Evolutionary conservation across 2,888 invertebrate genomes (phyloP).

Genomic region (Hermaeophaga mercurialis): DNA sequence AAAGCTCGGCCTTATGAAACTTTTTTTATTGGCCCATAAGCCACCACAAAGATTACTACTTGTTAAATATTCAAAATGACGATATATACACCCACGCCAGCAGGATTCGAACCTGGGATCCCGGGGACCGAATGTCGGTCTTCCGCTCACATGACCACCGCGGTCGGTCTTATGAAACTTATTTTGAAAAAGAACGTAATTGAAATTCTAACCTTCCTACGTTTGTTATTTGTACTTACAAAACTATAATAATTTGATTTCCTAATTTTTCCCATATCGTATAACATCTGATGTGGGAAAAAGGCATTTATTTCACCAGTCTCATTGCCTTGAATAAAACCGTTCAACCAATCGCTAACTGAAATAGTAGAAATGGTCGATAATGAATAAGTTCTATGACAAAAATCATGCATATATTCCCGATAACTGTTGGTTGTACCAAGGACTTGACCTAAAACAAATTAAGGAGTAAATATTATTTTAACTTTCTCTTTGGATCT

Average conservation of each 20-base stretch:
- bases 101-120: too few relatives aligned
- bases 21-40: too few relatives aligned
- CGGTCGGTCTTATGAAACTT: neutral
- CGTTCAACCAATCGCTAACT: conserved; percentile 61
- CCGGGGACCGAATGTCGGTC: conserved; percentile 9
- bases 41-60: too few relatives aligned
- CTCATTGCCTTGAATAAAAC: conserved; percentile 59
- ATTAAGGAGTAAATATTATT: too few relatives aligned
- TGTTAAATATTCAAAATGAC: too few relatives aligned
- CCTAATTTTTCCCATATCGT: conserved; percentile 49
- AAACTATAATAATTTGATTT: conserved; percentile 36
- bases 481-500: too few relatives aligned
- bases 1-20: too few relatives aligned
- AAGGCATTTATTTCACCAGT: conserved; percentile 60
- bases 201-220: too few relatives aligned
- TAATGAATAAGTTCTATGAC: conserved; percentile 51
- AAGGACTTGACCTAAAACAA: conserved; percentile 27
- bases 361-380: conserved; percentile 55
- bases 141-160: neutral
- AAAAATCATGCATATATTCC: conserved; percentile 41
- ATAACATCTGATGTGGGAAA: conserved; percentile 57
- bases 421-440: conserved; percentile 25
- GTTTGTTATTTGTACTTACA: conserved; percentile 45
- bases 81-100: too few relatives aligned
- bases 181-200: too few relatives aligned